Evolutionary conservation across 2,113 vertebrate species (phyloP), one percentile per base, ranked within the genome.

Genomic region (Mesoclemmys tuberculata): DNA sequence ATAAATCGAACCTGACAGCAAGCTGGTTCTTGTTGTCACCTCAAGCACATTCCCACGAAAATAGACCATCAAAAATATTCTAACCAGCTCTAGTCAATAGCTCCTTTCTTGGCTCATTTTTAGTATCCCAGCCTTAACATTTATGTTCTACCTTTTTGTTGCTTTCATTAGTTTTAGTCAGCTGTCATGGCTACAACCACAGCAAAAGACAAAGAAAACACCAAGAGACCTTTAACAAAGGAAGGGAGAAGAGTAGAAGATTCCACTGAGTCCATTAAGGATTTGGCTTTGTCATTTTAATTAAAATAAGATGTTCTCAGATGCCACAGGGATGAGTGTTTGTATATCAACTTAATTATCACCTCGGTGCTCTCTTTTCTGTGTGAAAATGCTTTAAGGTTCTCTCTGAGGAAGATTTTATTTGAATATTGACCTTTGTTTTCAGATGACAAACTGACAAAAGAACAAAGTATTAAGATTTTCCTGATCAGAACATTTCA

Each of bases 261-360:
- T 80, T 84, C 35, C n/a, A 55, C 6, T 22, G n/a, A 78, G 31
- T 48, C 29, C 49, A 52, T 81, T 78, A 46, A 81, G 13, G 3
- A 13, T 84, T 52, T 86, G 82, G 51, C 14, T 85, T 88, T 29
- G 78, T 7, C 22, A 46, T 2, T 2, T 48, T 86, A 88, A 46
- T 88, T 74, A 86, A 51, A 94, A 80, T 13, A 1, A 86, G 10
- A 10, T 3, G 10, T 3, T 91, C 79, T 77, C 3, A 1, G 1
- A 18, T 54, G 82, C 27, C 19, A 0, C 0, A 14, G 6, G 54
- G 21, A 46, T 22, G 31, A 86, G 58, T 10, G 44, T 5, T 46
- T 91, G n/a, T 80, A 38, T n/a, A 31, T 10, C 26, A 52, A 5
- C 46, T 61, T 74, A 6, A 29, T 83, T 56, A 64, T 7, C 2